Base-by-base conservation (phyloP, 2,797 vertebrate genomes). In the Phrynocephalus forsythii region DNA sequence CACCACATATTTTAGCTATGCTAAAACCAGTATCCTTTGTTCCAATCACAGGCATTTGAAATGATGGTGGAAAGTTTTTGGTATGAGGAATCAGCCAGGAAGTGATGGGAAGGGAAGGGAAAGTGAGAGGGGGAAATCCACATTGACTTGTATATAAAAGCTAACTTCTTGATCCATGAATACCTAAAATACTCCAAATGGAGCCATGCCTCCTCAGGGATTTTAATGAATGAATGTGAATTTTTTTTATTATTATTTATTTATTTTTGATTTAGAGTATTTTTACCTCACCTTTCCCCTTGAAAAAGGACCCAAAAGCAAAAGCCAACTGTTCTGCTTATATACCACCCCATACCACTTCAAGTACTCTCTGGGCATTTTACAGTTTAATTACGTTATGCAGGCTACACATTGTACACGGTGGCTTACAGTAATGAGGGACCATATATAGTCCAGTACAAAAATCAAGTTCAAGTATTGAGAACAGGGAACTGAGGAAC, bases 131-230 rank as follows among this genome's bases (percentile, higher is more conserved):
- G 22, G 38, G 38, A 24, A 75, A 56, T 10, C 52, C 9, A 15
- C 56, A 48, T 8, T 86, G 52, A 76, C 72, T 30, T 69, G 88
- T 89, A 28, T 52, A 86, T 67, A 48, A 90, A 85, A 60, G 71
- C 56, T 38, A 84, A 83, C 60, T 83, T 79, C 48, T 30, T 38
- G 90, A 73, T 15, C 85, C 68, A 60, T 67, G 63, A 79, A 56
- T 89, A 60, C 44, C 26, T 87, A 77, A 79, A 44, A 48, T 24
- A 84, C 1, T 60, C 52, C 48, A 91, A 56, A 90, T 56, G 48
- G 67, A 91, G 3, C 2, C 75, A 15, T 60, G 79, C 83, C 83
- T 90, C 81, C 60, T 66, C 68, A 2, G 52, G 88, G 81, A 63
- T 72, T 8, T 72, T 0, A 26, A 60, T 87, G 77, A 88, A 89